phyloP scores from a whole-genome alignment of 2,797 vertebrate genomes.

The Liparis tanakae region DNA sequence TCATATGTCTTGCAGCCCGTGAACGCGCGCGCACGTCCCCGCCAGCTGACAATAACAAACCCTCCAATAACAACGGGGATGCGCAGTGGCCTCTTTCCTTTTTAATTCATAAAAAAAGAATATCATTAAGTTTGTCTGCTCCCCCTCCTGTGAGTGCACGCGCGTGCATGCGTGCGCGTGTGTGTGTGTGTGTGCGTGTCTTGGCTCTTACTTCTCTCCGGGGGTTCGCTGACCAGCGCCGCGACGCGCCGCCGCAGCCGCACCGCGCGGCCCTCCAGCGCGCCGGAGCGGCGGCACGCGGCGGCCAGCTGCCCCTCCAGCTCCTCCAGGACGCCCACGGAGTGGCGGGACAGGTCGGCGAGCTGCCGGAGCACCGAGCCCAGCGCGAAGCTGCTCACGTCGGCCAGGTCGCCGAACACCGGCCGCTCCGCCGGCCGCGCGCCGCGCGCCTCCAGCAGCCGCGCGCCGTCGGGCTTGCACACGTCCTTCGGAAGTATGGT shows the following conservation, averaged over 20 bases:
- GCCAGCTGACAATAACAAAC: slow-evolving; percentile 34
- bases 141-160: background rate
- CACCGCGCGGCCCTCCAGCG: slow-evolving; percentile 77
- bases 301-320: slow-evolving; percentile 83
- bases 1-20: background rate
- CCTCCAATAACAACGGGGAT: background rate
- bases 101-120: too few relatives aligned
- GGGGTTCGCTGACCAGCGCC: slow-evolving; percentile 75
- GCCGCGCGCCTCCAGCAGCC: slow-evolving; percentile 45
- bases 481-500: slow-evolving; percentile 81
- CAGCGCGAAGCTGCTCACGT: slow-evolving; percentile 81
- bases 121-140: slow-evolving; percentile 9
- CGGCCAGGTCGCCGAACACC: slow-evolving; percentile 77
- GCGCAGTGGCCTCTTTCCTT: too few relatives aligned
- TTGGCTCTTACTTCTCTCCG: slow-evolving; percentile 75
- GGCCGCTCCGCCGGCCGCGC: slow-evolving; percentile 33
- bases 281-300: slow-evolving; percentile 77
- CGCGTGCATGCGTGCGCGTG: background rate
- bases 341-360: slow-evolving; percentile 83
- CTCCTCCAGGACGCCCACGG: slow-evolving; percentile 84
- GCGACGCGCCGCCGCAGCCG: slow-evolving; percentile 79
- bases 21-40: slow-evolving; percentile 2
- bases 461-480: slow-evolving; percentile 70
- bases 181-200: slow-evolving; percentile 9
- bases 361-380: slow-evolving; percentile 83